Conservation (phyloP, 92 coral and sea anemone genomes). For the Micromussa lordhowensis region DNA sequence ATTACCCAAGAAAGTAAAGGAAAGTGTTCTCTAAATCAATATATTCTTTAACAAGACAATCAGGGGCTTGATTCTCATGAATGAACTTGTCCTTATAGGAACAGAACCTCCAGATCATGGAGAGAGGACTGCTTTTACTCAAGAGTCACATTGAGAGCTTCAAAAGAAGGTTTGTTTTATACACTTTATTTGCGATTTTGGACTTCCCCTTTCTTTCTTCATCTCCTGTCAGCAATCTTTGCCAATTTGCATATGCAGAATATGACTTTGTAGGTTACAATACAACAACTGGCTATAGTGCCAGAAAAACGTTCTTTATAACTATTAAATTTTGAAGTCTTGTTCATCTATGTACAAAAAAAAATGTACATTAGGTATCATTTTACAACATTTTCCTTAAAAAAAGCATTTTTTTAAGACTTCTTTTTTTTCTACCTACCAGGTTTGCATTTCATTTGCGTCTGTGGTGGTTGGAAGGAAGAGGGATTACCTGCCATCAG, state of each 20-base stretch:
- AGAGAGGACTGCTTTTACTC: conserved; percentile 87
- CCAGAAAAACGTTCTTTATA: too few relatives aligned
- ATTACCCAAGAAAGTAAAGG: too few relatives aligned
- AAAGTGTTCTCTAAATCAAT: background rate
- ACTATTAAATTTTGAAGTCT: too few relatives aligned
- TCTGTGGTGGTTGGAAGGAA: conserved; percentile 91
- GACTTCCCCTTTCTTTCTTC: background rate
- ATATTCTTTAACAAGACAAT: too few relatives aligned
- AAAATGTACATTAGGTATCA: too few relatives aligned
- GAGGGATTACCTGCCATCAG: conserved; percentile 92
- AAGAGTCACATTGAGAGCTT: conserved; percentile 93
- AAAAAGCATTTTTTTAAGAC: background rate
- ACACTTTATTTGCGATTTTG: background rate
- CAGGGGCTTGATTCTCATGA: background rate
- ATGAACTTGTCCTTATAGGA: conserved; percentile 47
- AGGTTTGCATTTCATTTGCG: conserved; percentile 98
- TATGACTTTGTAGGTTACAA: too few relatives aligned
- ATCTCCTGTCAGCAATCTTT: background rate
- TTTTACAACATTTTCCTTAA: too few relatives aligned
- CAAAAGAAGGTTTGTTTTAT: conserved; percentile 76
- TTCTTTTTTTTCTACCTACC: background rate
- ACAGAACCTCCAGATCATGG: conserved; percentile 86
- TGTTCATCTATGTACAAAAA: too few relatives aligned
- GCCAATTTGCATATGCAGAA: background rate
- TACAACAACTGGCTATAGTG: too few relatives aligned